Conservation (phyloP, 2,797 vertebrate genomes). For the Pachyuromys duprasi region DNA sequence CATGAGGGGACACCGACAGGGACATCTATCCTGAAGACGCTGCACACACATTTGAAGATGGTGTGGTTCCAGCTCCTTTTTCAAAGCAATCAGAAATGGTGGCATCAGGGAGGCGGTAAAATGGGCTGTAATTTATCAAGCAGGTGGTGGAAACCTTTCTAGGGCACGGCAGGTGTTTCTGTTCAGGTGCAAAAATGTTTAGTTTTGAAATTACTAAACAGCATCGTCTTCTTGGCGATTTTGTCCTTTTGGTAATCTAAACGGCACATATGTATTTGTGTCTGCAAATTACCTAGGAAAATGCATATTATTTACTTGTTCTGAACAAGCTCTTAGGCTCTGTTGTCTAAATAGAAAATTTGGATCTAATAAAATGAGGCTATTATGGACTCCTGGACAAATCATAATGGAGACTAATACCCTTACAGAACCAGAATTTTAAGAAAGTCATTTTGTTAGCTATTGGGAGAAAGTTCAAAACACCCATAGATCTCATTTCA, state of each 20-base stretch:
- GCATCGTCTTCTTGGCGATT: constrained; percentile 71
- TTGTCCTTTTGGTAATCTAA: constrained; percentile 69
- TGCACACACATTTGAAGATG: not conserved
- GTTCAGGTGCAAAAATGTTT: constrained; percentile 69
- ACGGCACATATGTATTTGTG: constrained; percentile 63
- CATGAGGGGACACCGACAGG: not conserved
- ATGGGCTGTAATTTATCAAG: constrained; percentile 69
- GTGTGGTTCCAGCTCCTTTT: constrained; percentile 1
- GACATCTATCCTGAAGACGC: constrained; percentile 8
- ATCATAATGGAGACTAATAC: constrained; percentile 70
- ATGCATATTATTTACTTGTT: constrained; percentile 83
- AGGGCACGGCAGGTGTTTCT: constrained; percentile 56
- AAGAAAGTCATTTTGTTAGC: constrained; percentile 63
- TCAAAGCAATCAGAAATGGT: constrained; percentile 23
- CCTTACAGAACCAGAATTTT: constrained; percentile 69
- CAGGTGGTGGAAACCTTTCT: constrained; percentile 54
- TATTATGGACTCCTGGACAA: constrained; percentile 70
- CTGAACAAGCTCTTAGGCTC: constrained; percentile 80
- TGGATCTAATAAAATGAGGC: constrained; percentile 76
- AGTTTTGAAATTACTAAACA: constrained; percentile 75
- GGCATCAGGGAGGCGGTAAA: not conserved
- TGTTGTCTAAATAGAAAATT: constrained; percentile 76
- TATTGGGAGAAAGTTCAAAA: constrained; percentile 56
- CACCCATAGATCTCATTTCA: not conserved
- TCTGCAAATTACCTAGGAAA: constrained; percentile 80